A percentile compares a stretch with the other conserved stretches of the same genome.
Evolutionary conservation across 2,113 vertebrate genomes (phyloP).

Genomic region (Sialia sialis): DNA sequence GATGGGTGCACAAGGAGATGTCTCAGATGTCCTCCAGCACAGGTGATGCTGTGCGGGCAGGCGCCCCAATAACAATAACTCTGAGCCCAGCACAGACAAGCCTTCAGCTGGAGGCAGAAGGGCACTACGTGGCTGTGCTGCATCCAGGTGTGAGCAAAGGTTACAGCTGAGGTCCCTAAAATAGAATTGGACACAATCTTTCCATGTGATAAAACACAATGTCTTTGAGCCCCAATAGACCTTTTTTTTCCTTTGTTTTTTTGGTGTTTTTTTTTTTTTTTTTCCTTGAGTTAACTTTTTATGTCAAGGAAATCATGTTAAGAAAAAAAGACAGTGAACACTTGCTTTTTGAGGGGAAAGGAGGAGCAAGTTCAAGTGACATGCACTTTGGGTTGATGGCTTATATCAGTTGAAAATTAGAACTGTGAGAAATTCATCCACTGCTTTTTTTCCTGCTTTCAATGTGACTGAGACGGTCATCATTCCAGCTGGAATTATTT

Average conservation of each 20-base stretch:
- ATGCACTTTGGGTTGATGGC: not conserved
- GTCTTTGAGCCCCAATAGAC: not conserved
- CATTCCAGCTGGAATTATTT: constrained; percentile 42
- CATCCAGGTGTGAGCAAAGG: not conserved
- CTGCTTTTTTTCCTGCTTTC: not conserved
- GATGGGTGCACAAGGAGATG: not conserved
- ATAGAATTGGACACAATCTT: not conserved
- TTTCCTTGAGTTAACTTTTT: not conserved
- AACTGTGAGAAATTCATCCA: not conserved
- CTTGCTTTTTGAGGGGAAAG: not conserved
- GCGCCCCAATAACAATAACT: not conserved
- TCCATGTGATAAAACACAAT: not conserved
- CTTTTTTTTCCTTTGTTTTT: not conserved
- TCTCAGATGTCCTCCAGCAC: not conserved
- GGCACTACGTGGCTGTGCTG: not conserved
- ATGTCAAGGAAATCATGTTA: not conserved
- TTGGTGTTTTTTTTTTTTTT: not conserved
- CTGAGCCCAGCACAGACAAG: not conserved
- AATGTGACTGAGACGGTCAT: not conserved
- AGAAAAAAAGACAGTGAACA: not conserved
- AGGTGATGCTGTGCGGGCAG: too few relatives aligned
- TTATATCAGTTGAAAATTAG: not conserved
- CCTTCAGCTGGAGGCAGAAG: not conserved
- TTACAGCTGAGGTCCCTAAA: not conserved
- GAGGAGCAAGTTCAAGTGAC: not conserved